A percentile compares a stretch with the other conserved stretches of the same genome.
Evolutionary conservation across 2,888 invertebrate species (phyloP).

Genomic region (Platycheirus albimanus): DNA sequence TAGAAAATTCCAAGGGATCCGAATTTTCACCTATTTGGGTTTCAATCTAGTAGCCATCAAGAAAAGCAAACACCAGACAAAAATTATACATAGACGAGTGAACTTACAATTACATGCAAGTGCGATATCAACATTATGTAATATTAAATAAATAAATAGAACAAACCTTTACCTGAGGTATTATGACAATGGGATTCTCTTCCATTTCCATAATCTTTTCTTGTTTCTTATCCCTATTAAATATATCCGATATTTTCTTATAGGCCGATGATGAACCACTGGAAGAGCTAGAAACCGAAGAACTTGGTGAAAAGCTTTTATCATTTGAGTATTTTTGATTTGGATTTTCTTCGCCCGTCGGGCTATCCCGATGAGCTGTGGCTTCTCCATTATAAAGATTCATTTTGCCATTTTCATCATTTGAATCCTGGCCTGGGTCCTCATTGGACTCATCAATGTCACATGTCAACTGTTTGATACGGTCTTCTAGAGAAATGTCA

Average conservation of each 20-base stretch:
- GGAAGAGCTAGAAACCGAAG: constrained; percentile 84
- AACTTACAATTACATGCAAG: too few species aligned
- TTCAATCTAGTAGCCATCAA: too few species aligned
- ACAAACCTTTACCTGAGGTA: constrained; percentile 80
- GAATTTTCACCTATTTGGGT: too few species aligned
- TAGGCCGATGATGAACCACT: constrained; percentile 87
- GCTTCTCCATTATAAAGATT: constrained; percentile 78
- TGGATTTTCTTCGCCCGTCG: constrained; percentile 86
- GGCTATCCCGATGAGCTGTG: constrained; percentile 85
- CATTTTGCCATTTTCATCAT: constrained; percentile 75
- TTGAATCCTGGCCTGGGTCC: constrained; percentile 75
- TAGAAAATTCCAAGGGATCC: too few species aligned
- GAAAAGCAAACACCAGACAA: too few species aligned
- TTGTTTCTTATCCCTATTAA: constrained; percentile 82
- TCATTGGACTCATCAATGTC: constrained; percentile 89
- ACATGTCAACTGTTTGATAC: constrained; percentile 93
- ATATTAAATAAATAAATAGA: too few species aligned
- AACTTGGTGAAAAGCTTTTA: constrained; percentile 86
- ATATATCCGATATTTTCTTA: constrained; percentile 83
- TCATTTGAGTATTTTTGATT: constrained; percentile 83
- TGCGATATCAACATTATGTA: too few species aligned
- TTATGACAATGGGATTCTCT: constrained; percentile 83
- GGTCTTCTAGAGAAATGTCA: constrained; percentile 92
- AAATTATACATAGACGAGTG: too few species aligned
- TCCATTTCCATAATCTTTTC: constrained; percentile 83